Evolutionary conservation across 30 jellyfish, hydroid and myxozoan genomes (phyloP).

Genomic region (Mastigias papua): DNA sequence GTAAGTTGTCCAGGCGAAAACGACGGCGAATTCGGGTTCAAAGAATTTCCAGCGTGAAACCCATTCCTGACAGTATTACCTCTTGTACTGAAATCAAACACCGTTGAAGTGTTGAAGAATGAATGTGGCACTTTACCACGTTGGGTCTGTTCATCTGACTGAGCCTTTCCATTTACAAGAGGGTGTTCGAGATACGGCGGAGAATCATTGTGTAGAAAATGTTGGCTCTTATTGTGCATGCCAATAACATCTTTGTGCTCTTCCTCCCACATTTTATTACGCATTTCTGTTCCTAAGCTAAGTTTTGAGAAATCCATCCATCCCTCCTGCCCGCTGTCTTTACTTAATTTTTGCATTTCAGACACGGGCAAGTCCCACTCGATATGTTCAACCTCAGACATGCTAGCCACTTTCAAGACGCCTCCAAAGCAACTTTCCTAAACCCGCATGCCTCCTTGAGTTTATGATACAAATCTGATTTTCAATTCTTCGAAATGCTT

Average conservation of each 20-base stretch:
- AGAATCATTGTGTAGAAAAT: slow-evolving; percentile 25
- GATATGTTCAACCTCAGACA: slow-evolving; percentile 70
- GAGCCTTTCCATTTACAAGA: slow-evolving; percentile 43
- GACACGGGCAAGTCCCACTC: slow-evolving; percentile 96
- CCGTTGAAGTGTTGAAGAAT: slow-evolving; percentile 19
- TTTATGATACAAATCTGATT: neutral
- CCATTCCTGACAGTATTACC: slow-evolving; percentile 47
- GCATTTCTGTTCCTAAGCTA: slow-evolving; percentile 92
- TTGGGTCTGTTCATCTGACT: slow-evolving; percentile 54
- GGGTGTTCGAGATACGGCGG: slow-evolving; percentile 56
- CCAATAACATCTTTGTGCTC: slow-evolving; percentile 80
- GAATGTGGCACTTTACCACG: slow-evolving; percentile 47
- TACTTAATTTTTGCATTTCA: slow-evolving; percentile 57
- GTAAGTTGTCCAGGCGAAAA: slow-evolving; percentile 73
- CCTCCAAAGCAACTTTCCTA: neutral
- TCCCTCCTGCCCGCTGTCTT: slow-evolving; percentile 58
- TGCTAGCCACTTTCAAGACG: slow-evolving; percentile 52
- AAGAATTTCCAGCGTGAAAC: slow-evolving; percentile 65
- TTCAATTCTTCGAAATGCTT: neutral
- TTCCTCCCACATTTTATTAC: slow-evolving; percentile 92
- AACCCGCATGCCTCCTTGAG: neutral
- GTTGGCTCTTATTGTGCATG: slow-evolving; percentile 19
- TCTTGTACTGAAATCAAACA: slow-evolving; percentile 42
- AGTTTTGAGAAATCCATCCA: slow-evolving; percentile 81
- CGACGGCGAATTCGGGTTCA: slow-evolving; percentile 74